phyloP scores from a whole-genome alignment of 2,113 vertebrate species.

The Chloropsis hardwickii region DNA sequence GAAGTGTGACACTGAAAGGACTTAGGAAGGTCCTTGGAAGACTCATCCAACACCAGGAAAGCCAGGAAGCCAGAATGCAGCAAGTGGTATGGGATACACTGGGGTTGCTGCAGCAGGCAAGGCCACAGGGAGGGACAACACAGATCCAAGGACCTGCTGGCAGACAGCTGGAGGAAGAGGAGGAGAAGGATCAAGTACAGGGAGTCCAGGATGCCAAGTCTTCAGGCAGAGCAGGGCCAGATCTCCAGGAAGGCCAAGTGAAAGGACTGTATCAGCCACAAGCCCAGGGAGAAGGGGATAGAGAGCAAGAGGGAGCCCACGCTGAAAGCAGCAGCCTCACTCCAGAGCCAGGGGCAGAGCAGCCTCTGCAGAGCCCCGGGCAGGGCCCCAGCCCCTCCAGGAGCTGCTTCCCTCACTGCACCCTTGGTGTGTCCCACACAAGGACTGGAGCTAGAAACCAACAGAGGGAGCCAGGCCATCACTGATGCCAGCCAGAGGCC shows the following conservation, averaged over 20 bases:
- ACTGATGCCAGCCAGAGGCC: rapidly evolving
- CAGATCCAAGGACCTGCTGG: neutral
- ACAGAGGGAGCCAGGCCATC: constrained; percentile 11
- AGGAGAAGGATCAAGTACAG: neutral
- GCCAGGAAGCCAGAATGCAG: neutral
- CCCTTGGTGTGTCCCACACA: neutral
- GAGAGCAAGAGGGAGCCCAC: neutral
- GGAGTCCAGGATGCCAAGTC: neutral
- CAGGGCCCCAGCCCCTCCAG: neutral
- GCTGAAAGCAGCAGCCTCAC: neutral
- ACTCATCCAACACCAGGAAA: neutral
- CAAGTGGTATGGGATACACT: neutral
- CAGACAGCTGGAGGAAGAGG: neutral
- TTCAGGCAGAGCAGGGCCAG: neutral
- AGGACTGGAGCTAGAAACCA: neutral
- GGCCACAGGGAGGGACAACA: neutral
- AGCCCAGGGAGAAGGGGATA: neutral
- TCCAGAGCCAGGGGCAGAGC: neutral
- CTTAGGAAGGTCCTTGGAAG: neutral
- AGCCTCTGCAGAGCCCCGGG: neutral
- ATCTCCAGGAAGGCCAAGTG: neutral
- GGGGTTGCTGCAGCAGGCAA: neutral
- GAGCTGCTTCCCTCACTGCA: neutral
- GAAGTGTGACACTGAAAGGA: neutral
- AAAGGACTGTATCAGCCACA: neutral